Percentiles rank a stretch among this genome's conserved stretches.
Conservation (phyloP, 2,888 invertebrate species). For the Esperia sulphurella region DNA sequence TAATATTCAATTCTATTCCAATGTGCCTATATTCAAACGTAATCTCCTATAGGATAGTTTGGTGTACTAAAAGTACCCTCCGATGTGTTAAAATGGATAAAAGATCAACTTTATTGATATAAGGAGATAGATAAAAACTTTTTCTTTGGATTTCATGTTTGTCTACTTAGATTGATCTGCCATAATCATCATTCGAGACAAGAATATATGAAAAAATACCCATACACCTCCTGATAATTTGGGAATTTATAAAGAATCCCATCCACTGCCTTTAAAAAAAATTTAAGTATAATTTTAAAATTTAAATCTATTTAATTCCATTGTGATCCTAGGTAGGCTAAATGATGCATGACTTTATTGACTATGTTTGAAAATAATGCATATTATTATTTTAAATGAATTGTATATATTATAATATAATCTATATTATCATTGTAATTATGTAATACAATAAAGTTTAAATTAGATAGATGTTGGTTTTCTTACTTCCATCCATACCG, state of each 20-base stretch:
- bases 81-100: no score
- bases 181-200: no score
- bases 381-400: slow-evolving; percentile 6
- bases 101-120: no score
- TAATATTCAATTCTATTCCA: slow-evolving; percentile 9
- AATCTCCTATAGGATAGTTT: slow-evolving; percentile 3
- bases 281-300: slow-evolving; percentile 12
- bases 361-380: background rate
- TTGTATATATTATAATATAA: slow-evolving; percentile 2
- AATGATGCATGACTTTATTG: slow-evolving; percentile 8
- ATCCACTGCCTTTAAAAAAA: slow-evolving; percentile 12
- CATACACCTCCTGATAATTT: background rate
- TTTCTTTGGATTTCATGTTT: no score
- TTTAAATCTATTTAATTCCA: background rate
- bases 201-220: no score
- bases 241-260: background rate
- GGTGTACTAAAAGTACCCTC: background rate
- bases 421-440: slow-evolving; percentile 11
- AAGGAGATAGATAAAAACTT: no score
- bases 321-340: slow-evolving; percentile 29
- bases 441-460: slow-evolving; percentile 32
- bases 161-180: no score
- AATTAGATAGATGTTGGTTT: slow-evolving; percentile 22
- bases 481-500: background rate
- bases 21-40: slow-evolving; percentile 19